Evolutionary conservation across 2,888 invertebrate genomes (phyloP).

Genomic region (Athripsodes cinereus): DNA sequence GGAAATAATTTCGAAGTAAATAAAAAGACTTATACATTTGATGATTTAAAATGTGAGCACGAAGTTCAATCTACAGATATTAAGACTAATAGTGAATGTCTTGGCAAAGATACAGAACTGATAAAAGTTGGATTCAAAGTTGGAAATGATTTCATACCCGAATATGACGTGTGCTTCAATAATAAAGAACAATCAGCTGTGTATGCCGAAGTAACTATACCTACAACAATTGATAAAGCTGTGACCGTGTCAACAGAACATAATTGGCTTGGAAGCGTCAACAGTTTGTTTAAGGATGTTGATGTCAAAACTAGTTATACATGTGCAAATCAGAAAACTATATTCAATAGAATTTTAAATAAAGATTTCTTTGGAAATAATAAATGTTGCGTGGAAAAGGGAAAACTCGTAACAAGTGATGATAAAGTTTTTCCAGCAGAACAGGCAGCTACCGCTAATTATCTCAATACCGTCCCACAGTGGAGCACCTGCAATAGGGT

Average conservation of each 20-base stretch:
- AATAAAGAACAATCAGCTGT: slow-evolving; percentile 22
- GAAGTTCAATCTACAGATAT: slow-evolving; percentile 15
- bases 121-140: slow-evolving; percentile 27
- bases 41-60: slow-evolving; percentile 22
- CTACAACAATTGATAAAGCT: slow-evolving; percentile 18
- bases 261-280: slow-evolving; percentile 14
- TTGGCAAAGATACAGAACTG: slow-evolving; percentile 24
- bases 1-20: slow-evolving; percentile 27
- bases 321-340: slow-evolving; percentile 22
- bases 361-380: slow-evolving; percentile 24
- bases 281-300: slow-evolving; percentile 9
- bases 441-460: slow-evolving; percentile 26
- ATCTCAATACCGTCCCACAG: slow-evolving; percentile 26
- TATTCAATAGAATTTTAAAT: slow-evolving; percentile 26
- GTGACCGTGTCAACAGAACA: slow-evolving; percentile 8
- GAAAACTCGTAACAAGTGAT: slow-evolving; percentile 22
- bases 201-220: slow-evolving; percentile 24
- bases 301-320: slow-evolving; percentile 20
- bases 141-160: slow-evolving; percentile 23
- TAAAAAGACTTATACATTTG: slow-evolving; percentile 22
- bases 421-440: slow-evolving; percentile 24
- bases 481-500: slow-evolving; percentile 29
- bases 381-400: slow-evolving; percentile 26
- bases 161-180: slow-evolving; percentile 27
- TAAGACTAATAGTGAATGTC: slow-evolving; percentile 22